A percentile compares a stretch with the other conserved stretches of the same genome.
phyloP scores from a whole-genome alignment of 2,888 invertebrate genomes.

The Gastracanthus pulcherrimus region DNA sequence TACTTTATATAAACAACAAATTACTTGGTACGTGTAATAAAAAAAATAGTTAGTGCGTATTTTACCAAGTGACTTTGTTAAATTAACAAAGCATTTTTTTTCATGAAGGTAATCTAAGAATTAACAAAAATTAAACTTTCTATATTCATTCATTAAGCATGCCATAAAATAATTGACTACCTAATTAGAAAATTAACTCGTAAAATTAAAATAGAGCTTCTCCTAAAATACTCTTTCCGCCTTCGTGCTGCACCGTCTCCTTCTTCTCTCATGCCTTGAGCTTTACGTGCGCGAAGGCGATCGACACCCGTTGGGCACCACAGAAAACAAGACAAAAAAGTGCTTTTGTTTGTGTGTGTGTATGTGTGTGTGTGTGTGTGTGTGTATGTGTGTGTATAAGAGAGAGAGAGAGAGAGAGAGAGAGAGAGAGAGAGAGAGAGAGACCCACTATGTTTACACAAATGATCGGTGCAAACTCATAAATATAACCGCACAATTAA shows the following conservation, averaged over 20 bases:
- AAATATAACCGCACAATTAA: slow-evolving; percentile 70
- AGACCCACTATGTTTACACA: slow-evolving; percentile 63
- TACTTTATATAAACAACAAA: no score
- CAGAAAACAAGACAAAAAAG: background rate
- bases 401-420: no score
- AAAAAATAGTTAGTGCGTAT: no score
- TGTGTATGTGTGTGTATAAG: no score
- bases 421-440: background rate
- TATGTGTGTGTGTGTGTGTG: no score
- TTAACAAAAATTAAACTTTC: background rate
- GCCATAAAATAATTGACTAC: background rate
- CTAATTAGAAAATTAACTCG: background rate
- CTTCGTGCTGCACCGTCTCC: no score
- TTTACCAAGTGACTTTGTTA: no score
- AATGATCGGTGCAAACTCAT: slow-evolving; percentile 69
- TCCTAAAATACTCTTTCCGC: no score
- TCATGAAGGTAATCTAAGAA: no score
- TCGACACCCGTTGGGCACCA: background rate
- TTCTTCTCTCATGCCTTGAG: background rate
- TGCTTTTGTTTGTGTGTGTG: background rate
- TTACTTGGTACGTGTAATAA: no score
- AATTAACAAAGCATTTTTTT: no score
- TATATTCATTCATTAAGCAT: background rate
- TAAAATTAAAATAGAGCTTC: background rate
- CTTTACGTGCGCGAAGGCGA: background rate